phyloP scores from a whole-genome alignment of 2,888 invertebrate genomes.

The Cryptocheilus praepositus region DNA sequence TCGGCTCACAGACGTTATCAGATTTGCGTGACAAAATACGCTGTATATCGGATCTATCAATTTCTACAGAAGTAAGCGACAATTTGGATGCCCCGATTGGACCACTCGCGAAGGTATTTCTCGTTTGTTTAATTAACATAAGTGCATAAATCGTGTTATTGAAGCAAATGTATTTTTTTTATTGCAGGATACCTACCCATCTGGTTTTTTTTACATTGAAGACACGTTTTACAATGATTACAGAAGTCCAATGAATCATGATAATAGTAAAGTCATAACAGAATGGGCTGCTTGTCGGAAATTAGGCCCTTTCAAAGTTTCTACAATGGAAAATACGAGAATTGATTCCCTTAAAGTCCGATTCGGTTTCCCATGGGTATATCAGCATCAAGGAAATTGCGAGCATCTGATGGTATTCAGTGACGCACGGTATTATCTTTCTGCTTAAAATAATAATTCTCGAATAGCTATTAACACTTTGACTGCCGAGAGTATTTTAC shows the following conservation, averaged over 20 bases:
- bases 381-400: constrained; percentile 93
- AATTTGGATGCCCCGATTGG: constrained; percentile 71
- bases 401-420: constrained; percentile 92
- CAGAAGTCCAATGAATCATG: constrained; percentile 77
- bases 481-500: too few species aligned
- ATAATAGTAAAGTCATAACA: constrained; percentile 81
- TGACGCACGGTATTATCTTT: constrained; percentile 78
- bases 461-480: too few species aligned
- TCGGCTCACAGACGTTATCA: constrained; percentile 83
- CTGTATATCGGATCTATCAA: constrained; percentile 83
- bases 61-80: constrained; percentile 79
- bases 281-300: constrained; percentile 79
- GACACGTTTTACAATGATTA: constrained; percentile 87
- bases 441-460: too few species aligned
- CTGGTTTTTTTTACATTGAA: constrained; percentile 87
- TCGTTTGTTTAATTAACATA: background rate
- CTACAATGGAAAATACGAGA: constrained; percentile 77
- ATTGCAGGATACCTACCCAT: constrained; percentile 80
- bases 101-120: constrained; percentile 46
- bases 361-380: constrained; percentile 85
- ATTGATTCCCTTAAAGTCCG: constrained; percentile 72
- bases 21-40: constrained; percentile 84
- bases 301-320: constrained; percentile 76
- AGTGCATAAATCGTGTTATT: constrained; percentile 14
- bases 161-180: constrained; percentile 29